These are phyloP conservation scores for Glossosoma conforme DNA, from an alignment of 1,140 invertebrate genomes.

Conservation along the genomic window DNA sequence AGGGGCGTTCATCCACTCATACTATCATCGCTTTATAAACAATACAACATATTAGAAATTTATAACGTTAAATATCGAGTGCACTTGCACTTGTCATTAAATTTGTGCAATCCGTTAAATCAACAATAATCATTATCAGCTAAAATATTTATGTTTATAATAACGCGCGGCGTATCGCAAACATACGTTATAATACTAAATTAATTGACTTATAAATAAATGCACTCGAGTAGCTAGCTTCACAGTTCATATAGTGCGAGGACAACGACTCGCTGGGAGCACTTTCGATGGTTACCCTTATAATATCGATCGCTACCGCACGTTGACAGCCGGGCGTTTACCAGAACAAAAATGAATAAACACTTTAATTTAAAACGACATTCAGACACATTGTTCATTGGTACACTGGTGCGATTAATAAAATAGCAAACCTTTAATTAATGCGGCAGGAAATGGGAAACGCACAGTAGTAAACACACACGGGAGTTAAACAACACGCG, in stretches of 20 bases:
- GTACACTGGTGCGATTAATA: background rate
- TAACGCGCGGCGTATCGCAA: slow-evolving; percentile 6
- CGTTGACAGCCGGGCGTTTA: slow-evolving; percentile 15
- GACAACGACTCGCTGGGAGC: slow-evolving; percentile 1
- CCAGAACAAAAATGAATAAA: slow-evolving; percentile 4
- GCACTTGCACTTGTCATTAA: no score
- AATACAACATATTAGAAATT: no score
- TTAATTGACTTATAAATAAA: background rate
- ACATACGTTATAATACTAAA: background rate
- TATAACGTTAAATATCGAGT: no score
- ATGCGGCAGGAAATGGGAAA: slow-evolving; percentile 8
- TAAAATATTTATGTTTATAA: no score
- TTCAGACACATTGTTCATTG: background rate
- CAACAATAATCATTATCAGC: no score
- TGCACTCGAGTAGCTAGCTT: background rate
- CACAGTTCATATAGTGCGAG: slow-evolving; percentile 3
- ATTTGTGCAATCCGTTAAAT: background rate
- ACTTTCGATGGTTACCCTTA: slow-evolving; percentile 8
- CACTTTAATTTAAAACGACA: background rate
- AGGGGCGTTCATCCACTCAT: no score
- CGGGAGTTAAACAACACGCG: slow-evolving; percentile 6
- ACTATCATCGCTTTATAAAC: no score
- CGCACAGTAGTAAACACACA: slow-evolving; percentile 14
- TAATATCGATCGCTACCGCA: slow-evolving; percentile 4
- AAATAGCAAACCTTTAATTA: slow-evolving; percentile 7